A percentile compares a stretch with the other conserved stretches of the same genome.
Conservation (phyloP, 2,113 vertebrate species). For the Pygoscelis adeliae region DNA sequence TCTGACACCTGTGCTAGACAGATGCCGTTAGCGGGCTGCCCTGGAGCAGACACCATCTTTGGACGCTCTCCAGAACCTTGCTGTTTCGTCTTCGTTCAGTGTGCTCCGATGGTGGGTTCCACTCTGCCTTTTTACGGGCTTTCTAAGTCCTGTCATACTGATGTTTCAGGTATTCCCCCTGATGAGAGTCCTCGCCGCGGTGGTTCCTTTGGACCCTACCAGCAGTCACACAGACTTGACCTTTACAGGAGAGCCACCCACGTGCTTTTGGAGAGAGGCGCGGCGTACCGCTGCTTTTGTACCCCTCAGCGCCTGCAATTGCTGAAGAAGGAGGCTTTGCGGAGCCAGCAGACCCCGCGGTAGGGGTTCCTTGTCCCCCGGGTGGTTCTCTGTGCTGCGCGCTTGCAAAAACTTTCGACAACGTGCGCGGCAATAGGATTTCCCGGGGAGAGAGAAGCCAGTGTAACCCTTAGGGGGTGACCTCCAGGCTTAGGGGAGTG, state of each 20-base stretch:
- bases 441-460: rapidly evolving
- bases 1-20: neutral
- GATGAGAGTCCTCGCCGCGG: slow-evolving; percentile 88
- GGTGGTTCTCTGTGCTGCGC: rapidly evolving
- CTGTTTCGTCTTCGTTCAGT: rapidly evolving
- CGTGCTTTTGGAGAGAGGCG: slow-evolving; percentile 73
- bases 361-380: neutral
- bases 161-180: slow-evolving; percentile 83
- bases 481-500: neutral
- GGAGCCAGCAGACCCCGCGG: slow-evolving; percentile 86
- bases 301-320: slow-evolving; percentile 85
- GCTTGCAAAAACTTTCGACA: rapidly evolving
- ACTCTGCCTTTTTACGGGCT: rapidly evolving
- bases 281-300: slow-evolving; percentile 93
- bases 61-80: neutral
- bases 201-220: slow-evolving; percentile 84
- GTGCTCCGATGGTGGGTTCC: no score
- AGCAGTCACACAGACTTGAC: slow-evolving; percentile 85
- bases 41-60: no score
- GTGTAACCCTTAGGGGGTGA: rapidly evolving
- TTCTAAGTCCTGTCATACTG: rapidly evolving
- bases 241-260: slow-evolving; percentile 76
- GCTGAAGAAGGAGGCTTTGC: slow-evolving; percentile 87
- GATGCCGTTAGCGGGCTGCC: neutral
- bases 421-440: rapidly evolving